Conservation (phyloP, 2,797 vertebrate species). For the Novumbra hubbsi region DNA sequence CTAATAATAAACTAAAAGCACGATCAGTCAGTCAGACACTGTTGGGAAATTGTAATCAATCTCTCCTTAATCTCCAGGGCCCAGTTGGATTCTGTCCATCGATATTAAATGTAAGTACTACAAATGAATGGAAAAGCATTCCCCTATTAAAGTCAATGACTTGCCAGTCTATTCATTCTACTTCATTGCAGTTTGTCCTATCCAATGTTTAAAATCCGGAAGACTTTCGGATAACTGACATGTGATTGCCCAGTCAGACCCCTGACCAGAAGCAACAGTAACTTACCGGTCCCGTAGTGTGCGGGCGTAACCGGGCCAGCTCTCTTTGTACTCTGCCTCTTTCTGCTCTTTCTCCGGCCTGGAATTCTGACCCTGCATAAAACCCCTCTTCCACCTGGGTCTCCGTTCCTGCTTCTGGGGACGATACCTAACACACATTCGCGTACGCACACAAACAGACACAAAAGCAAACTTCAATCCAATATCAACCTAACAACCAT, state of each 20-base stretch:
- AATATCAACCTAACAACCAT: background rate
- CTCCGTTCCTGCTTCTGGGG: constrained; percentile 70
- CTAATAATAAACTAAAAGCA: background rate
- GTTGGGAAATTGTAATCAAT: background rate
- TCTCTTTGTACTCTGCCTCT: constrained; percentile 78
- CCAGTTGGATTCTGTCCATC: no score
- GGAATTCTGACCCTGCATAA: constrained; percentile 77
- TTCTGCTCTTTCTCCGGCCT: constrained; percentile 78
- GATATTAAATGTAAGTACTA: no score
- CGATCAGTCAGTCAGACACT: background rate
- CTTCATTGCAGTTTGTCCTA: no score
- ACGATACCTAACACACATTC: constrained; percentile 58
- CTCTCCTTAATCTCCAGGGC: background rate
- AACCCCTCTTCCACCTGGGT: constrained; percentile 72
- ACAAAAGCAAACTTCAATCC: background rate
- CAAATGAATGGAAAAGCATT: no score
- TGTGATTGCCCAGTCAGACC: no score
- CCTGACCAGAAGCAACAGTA: no score
- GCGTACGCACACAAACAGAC: background rate
- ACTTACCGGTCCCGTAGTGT: constrained; percentile 79
- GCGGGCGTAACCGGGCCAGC: constrained; percentile 83
- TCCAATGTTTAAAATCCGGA: no score
- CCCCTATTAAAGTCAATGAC: no score
- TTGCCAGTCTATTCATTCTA: no score
- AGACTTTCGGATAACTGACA: no score